Conservation (phyloP, 2,797 vertebrate genomes). For the Falco naumanni region DNA sequence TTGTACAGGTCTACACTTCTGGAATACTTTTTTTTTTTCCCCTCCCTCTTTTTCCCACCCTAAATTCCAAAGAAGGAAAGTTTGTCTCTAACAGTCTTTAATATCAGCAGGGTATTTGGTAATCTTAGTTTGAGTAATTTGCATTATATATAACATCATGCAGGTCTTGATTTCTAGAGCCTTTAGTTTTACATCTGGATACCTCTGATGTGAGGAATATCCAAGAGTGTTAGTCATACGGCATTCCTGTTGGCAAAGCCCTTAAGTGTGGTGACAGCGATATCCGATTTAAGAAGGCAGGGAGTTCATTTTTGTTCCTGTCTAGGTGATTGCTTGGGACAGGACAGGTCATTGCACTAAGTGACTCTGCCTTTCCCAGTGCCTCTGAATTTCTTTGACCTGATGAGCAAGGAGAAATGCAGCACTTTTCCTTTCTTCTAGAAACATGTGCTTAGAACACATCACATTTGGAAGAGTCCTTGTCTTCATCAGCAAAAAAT, state of each 20-base stretch:
- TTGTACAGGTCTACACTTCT: background rate
- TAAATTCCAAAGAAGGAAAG: background rate
- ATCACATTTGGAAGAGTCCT: background rate
- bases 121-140: background rate
- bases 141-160: background rate
- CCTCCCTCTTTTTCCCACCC: background rate
- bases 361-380: background rate
- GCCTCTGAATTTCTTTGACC: background rate
- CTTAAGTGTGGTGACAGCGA: background rate
- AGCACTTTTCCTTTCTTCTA: background rate
- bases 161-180: background rate
- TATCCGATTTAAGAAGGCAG: conserved; percentile 10
- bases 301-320: background rate
- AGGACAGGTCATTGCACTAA: background rate
- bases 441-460: background rate
- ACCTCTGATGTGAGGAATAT: background rate
- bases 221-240: background rate
- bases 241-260: conserved; percentile 23
- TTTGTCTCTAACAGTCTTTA: background rate
- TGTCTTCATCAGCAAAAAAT: background rate
- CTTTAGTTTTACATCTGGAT: background rate
- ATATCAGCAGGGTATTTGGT: background rate
- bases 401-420: background rate
- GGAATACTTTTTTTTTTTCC: background rate
- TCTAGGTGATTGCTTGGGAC: conserved; percentile 10